Conservation (phyloP, 2,113 vertebrate genomes). For the Misgurnus anguillicaudatus region DNA sequence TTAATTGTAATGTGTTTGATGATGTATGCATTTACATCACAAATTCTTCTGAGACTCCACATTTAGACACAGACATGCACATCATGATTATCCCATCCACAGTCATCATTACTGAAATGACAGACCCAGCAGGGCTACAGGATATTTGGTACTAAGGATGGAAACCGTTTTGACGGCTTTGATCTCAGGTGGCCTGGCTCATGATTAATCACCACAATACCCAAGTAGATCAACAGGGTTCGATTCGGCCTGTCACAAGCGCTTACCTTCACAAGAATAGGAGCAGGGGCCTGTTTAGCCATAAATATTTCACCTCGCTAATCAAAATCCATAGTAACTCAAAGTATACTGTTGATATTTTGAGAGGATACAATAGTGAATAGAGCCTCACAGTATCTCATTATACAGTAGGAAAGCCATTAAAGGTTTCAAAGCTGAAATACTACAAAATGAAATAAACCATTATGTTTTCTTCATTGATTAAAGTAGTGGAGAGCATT, state of each 20-base stretch:
- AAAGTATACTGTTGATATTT: not conserved
- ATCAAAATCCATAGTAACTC: not conserved
- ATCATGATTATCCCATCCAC: too few species aligned
- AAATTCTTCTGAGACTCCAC: too few species aligned
- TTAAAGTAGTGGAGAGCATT: too few species aligned
- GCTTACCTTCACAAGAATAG: not conserved
- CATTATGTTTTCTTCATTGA: too few species aligned
- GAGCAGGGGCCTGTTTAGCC: not conserved
- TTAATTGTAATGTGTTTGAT: too few species aligned
- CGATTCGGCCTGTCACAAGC: not conserved
- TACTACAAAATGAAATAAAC: conserved; percentile 19
- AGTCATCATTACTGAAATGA: too few species aligned
- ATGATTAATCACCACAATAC: conserved; percentile 11
- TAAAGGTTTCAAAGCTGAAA: conserved; percentile 28
- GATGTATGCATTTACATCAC: too few species aligned
- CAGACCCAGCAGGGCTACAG: too few species aligned
- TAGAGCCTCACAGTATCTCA: not conserved
- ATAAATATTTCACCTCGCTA: not conserved
- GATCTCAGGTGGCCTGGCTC: too few species aligned
- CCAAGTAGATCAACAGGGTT: not conserved
- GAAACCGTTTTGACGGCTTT: too few species aligned
- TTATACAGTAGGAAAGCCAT: conserved; percentile 14
- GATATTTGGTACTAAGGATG: too few species aligned
- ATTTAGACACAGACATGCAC: too few species aligned
- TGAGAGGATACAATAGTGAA: conserved; percentile 1